A percentile compares a stretch with the other conserved stretches of the same genome.
Conservation (phyloP, 2,113 vertebrate genomes). For the Ranitomeya variabilis region DNA sequence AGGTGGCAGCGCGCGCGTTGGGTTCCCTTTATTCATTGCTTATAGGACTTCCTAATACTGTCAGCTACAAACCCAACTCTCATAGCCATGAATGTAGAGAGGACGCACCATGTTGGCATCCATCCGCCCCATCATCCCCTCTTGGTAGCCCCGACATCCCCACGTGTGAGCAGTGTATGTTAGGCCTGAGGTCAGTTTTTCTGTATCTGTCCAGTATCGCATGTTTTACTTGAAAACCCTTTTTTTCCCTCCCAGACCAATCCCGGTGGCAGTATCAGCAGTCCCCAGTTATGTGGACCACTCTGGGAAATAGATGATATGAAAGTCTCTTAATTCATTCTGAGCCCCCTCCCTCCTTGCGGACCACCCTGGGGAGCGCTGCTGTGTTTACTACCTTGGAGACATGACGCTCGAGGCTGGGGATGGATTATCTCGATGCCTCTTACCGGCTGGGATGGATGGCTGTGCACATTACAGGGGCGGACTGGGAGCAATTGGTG, state of each 20-base stretch:
- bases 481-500: constrained; percentile 3
- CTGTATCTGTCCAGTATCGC: no score
- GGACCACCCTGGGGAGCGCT: constrained; percentile 2
- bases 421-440: constrained; percentile 12
- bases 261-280: background rate
- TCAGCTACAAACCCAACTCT: no score
- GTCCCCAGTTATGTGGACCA: background rate
- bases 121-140: no score
- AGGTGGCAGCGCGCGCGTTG: no score
- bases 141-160: no score
- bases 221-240: no score
- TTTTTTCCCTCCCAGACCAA: background rate
- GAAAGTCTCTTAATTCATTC: constrained; percentile 41
- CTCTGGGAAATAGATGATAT: constrained; percentile 27
- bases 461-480: constrained; percentile 11
- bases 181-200: background rate
- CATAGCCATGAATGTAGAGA: no score
- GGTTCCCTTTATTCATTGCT: no score
- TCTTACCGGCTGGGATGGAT: constrained; percentile 14
- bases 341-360: constrained; percentile 2
- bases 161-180: no score
- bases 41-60: no score
- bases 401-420: constrained; percentile 8
- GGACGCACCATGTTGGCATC: no score
- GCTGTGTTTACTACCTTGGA: constrained; percentile 41